Percentiles rank a stretch among this genome's conserved stretches.
Evolutionary conservation across 1,140 invertebrate species (phyloP).

Genomic region (Chironomus tepperi): DNA sequence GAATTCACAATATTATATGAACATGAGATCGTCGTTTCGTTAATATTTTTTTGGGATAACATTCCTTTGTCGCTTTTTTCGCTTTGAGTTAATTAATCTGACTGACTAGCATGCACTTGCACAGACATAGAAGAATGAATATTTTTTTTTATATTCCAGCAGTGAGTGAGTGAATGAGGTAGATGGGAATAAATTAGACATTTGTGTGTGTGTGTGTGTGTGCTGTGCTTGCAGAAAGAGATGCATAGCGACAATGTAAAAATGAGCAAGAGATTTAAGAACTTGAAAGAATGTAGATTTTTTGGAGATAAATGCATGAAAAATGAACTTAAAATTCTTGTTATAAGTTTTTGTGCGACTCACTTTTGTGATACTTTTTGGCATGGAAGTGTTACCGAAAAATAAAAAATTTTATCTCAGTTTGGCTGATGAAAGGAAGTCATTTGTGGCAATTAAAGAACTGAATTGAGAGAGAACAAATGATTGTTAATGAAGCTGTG

Average conservation of each 20-base stretch:
- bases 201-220: not conserved
- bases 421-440: no score
- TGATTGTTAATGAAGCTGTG: no score
- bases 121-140: conserved; percentile 3
- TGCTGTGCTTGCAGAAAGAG: not conserved
- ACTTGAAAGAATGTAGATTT: no score
- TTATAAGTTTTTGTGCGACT: no score
- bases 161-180: not conserved
- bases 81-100: conserved; percentile 13
- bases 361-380: no score
- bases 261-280: no score
- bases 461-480: no score
- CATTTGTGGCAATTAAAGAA: no score
- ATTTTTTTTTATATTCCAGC: not conserved
- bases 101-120: conserved; percentile 19
- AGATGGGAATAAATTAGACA: not conserved
- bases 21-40: conserved; percentile 9
- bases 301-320: no score
- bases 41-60: not conserved
- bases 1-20: conserved; percentile 8
- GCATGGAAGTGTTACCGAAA: no score
- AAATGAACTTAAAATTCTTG: no score
- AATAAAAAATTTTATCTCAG: no score
- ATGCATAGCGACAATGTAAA: not conserved
- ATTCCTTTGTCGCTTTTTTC: conserved; percentile 11